Conservation (phyloP, 1,140 invertebrate species). For the Babylonia areolata region DNA sequence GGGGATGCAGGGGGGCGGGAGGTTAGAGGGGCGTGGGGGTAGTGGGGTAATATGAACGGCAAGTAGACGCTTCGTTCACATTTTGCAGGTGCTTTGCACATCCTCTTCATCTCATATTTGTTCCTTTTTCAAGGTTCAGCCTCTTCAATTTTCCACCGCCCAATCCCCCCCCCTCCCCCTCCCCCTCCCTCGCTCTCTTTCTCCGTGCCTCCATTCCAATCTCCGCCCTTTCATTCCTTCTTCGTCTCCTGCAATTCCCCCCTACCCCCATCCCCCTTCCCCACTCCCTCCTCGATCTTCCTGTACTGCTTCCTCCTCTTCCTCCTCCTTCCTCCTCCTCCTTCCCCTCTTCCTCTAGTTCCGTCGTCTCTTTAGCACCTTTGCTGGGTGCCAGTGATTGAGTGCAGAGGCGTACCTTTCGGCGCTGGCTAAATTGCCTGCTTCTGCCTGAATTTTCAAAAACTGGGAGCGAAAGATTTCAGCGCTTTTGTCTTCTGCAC, state of each 20-base stretch:
- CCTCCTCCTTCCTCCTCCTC: neutral
- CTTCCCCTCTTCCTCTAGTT: neutral
- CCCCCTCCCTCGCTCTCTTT: neutral
- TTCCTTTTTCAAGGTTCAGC: neutral
- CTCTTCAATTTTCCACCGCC: neutral
- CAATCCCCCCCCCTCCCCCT: neutral
- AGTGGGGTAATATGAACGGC: too few relatives aligned
- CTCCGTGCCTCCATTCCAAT: neutral
- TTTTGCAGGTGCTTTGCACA: too few relatives aligned
- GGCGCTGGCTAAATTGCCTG: constrained; percentile 4
- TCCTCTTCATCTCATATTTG: neutral
- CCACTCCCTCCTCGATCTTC: too few relatives aligned
- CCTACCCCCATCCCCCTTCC: neutral
- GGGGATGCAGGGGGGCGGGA: too few relatives aligned
- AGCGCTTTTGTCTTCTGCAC: constrained; percentile 5
- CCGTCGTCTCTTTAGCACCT: neutral
- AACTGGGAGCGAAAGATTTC: constrained; percentile 18
- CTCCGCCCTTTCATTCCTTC: neutral
- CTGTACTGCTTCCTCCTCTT: neutral
- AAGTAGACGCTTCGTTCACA: too few relatives aligned
- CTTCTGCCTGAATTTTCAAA: constrained; percentile 3
- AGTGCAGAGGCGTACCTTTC: constrained; percentile 17
- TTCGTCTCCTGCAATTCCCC: neutral
- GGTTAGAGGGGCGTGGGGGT: too few relatives aligned
- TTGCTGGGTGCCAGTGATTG: constrained; percentile 6